Conservation (phyloP, 2,888 invertebrate genomes). For the Electrophaes corylata region DNA sequence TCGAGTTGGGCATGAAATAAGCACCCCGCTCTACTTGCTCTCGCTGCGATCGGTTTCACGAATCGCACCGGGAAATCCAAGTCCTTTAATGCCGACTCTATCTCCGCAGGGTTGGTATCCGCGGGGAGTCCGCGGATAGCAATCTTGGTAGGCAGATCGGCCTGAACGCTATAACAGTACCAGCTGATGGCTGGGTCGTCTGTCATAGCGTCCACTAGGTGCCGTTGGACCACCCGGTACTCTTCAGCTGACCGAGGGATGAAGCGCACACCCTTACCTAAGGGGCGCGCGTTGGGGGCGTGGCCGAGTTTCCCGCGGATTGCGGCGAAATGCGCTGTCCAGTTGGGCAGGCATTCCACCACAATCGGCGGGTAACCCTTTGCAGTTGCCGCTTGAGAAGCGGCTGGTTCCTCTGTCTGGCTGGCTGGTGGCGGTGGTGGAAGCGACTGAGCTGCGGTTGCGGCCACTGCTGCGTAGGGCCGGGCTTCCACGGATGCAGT, state of each 20-base stretch:
- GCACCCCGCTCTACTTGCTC: neutral
- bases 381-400: neutral
- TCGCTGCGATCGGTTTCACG: neutral
- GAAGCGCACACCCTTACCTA: neutral
- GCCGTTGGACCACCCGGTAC: conserved; percentile 29
- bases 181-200: conserved; percentile 20
- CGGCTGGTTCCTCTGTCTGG: neutral
- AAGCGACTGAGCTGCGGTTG: neutral
- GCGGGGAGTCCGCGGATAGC: neutral
- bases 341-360: conserved; percentile 25
- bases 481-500: neutral
- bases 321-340: too few species aligned
- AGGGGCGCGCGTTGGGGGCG: too few species aligned
- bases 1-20: conserved; percentile 9
- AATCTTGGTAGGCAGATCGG: neutral
- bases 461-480: neutral
- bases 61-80: conserved; percentile 4
- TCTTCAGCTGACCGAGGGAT: conserved; percentile 25
- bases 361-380: conserved; percentile 19
- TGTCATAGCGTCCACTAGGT: conserved; percentile 26
- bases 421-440: neutral
- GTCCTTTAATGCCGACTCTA: neutral
- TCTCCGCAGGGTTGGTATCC: neutral
- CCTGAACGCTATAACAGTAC: conserved; percentile 33
- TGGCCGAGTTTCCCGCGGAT: too few species aligned